Percentiles rank a stretch among this genome's conserved stretches.
These are phyloP conservation scores for Ictidomys tridecemlineatus DNA, from an alignment of 2,113 vertebrate species.

Conservation along the genomic window DNA sequence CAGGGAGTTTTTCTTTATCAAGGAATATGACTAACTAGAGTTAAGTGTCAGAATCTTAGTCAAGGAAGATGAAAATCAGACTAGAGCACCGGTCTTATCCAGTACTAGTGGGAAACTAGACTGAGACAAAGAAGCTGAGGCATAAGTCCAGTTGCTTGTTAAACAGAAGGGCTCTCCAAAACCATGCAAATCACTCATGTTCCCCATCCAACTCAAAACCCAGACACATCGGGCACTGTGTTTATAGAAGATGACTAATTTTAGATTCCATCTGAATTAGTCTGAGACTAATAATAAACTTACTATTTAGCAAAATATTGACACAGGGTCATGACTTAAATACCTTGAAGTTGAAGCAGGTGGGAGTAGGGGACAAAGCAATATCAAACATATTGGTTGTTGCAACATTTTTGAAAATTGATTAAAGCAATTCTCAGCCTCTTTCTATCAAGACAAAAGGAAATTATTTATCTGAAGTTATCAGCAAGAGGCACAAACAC, in stretches of 20 bases:
- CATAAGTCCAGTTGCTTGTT: not conserved
- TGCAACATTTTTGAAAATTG: constrained; percentile 50
- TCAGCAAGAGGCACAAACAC: constrained; percentile 51
- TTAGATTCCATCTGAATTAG: not conserved
- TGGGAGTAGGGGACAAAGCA: not conserved
- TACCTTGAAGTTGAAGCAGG: not conserved
- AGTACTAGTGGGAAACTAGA: not conserved
- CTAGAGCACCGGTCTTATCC: not conserved
- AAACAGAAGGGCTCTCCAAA: not conserved
- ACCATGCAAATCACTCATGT: not conserved
- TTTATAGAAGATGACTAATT: constrained; percentile 20
- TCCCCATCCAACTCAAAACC: not conserved
- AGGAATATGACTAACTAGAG: not conserved
- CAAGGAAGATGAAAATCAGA: not conserved
- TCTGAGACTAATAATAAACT: constrained; percentile 12
- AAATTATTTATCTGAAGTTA: constrained; percentile 64
- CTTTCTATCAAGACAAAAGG: constrained; percentile 53
- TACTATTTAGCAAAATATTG: constrained; percentile 47
- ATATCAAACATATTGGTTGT: constrained; percentile 7
- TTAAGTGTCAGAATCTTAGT: not conserved
- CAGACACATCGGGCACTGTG: not conserved
- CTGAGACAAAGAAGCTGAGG: not conserved
- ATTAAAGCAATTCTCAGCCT: constrained; percentile 51
- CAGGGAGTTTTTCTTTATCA: not conserved
- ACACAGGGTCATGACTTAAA: not conserved